Evolutionary conservation across 2,888 invertebrate genomes (phyloP), one percentile per base, ranked within the genome.

Genomic region (Omphaloscelis lunosa): DNA sequence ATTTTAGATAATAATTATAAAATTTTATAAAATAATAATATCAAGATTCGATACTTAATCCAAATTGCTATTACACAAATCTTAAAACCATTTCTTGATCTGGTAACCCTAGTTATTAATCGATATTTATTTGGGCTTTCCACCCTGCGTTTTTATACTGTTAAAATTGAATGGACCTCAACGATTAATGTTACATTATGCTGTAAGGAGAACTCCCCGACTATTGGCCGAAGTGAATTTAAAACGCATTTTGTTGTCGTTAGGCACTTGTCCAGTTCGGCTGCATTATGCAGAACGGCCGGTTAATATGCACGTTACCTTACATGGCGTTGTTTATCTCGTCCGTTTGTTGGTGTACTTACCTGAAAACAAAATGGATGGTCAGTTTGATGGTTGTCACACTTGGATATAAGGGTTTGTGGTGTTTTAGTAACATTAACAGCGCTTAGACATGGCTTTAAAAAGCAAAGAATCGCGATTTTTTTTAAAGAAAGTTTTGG

Each of bases 51-150:
- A 15, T 11, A 27, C 12, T 7, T 3, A 39, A 20, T 9, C 48
- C 0, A 45, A 45, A 29, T 34, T 20, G n/a, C 17, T 9, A 11
- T 9, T 15, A 2, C 0, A 17, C 29, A 67, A 81, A 53, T n/a
- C 4, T 15, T 15, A 34, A 20, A 63, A 41, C 7, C 0, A 11
- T 20, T 80, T 61, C 8, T 53, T 20, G 27, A n/a, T 45, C 59
- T 77, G 88, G 53, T 72, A 83, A 77, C 87, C 87, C 87, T 88
- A 82, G 41, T 83, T 79, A 87, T 95, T 93, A 95, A 94, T 95
- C 94, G 94, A 95, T 95, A 95, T 95, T 94, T 95, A 95, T 95
- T 95, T 95, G 93, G 94, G 92, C 83, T 93, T 91, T 91, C 90
- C 90, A 69, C 23, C 87, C 86, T 89, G 89, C 86, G 91, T 93